Base-by-base conservation (phyloP, 1,140 invertebrate genomes). In the Drosophila mauritiana region DNA sequence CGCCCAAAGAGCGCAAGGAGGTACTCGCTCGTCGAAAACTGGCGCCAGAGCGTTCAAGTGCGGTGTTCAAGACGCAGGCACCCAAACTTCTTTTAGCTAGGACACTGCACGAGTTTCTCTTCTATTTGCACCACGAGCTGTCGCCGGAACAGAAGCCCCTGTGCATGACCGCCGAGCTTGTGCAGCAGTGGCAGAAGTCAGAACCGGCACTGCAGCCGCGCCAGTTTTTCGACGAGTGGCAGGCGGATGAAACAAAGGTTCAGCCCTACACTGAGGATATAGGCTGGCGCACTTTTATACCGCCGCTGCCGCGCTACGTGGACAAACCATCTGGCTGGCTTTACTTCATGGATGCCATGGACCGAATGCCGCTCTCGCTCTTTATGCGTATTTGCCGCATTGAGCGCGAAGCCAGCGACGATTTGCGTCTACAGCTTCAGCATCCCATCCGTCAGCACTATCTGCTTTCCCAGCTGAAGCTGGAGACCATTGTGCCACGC, bases 281-380 rank as follows among this genome's bases (percentile, higher is more conserved):
- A 3, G 93, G 91, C 70, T 97, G 96, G 96, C 95, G 95, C 91
- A 96, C 95, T 91, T 97, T 97, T 82, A 92, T 97, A 11, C 94
- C 95, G 2, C 95, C 96, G 1, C 80, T 97, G 40, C 95, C 95
- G 1, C 81, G 91, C 45, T 95, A 96, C 80, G 86, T 79, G 40
- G 94, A 94, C 40, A 96, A 94, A 92, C 92, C 93, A 1, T 39
- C 90, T n/a, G 96, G 97, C 17, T 97, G 96, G 96, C 93, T 94
- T n/a, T 93, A 96, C 45, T 93, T 97, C 73, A 94, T 94, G 65
- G 97, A 97, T 84, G 90, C 96, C 8, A 85, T 97, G 5, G 91
- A 96, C 1, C 93, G 95, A 0, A 92, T 97, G 69, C 97, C 97
- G 0, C 76, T 97, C 0, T 95, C 94, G 0, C 80, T 97, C 11